These are phyloP conservation scores for Monodelphis domestica DNA, from an alignment of 2,797 vertebrate genomes.

Conservation along the genomic window DNA sequence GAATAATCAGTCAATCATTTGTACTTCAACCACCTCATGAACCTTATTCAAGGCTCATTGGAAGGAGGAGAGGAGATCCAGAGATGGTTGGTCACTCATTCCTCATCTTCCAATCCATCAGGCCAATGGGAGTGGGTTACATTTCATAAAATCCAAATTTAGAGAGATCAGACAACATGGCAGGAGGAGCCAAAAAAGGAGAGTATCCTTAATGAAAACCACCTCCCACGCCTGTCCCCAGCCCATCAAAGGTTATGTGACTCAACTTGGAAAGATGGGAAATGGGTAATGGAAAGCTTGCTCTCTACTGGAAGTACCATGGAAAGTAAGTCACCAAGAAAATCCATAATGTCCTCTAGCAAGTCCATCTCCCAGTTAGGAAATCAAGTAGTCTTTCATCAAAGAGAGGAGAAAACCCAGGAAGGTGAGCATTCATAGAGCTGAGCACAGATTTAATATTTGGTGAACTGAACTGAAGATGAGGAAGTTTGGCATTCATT, in stretches of 20 bases:
- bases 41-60: neutral
- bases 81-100: neutral
- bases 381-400: neutral
- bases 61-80: neutral
- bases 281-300: neutral
- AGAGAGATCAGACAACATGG: neutral
- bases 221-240: neutral
- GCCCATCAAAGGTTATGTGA: neutral
- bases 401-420: neutral
- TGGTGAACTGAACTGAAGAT: neutral
- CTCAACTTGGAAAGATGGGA: neutral
- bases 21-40: neutral
- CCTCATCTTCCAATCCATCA: neutral
- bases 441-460: neutral
- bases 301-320: neutral
- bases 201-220: constrained; percentile 9
- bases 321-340: neutral
- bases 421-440: neutral
- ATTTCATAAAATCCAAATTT: constrained; percentile 22
- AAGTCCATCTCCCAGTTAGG: neutral
- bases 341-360: neutral
- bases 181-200: neutral
- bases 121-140: neutral
- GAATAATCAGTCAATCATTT: neutral
- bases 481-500: neutral